A percentile compares a stretch with the other conserved stretches of the same genome.
These are phyloP conservation scores for Scaeva pyrastri DNA, from an alignment of 2,888 invertebrate species.

Conservation along the genomic window DNA sequence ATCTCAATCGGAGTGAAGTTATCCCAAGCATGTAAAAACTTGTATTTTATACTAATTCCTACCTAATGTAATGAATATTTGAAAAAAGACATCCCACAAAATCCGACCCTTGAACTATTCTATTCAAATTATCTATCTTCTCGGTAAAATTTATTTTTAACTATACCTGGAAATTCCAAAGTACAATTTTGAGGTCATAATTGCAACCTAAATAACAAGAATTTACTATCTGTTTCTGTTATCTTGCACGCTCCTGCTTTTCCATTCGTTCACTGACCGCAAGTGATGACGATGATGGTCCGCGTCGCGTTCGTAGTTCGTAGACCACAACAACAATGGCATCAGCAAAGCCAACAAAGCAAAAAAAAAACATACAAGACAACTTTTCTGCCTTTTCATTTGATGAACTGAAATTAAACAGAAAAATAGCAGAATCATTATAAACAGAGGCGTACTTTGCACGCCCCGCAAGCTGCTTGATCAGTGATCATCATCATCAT, in stretches of 20 bases:
- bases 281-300: constrained; percentile 22
- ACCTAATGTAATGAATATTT: no score
- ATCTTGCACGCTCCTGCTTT: constrained; percentile 32
- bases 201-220: constrained; percentile 37
- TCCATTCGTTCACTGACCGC: constrained; percentile 59
- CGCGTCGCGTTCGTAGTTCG: no score
- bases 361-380: background rate
- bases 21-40: no score
- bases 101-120: background rate
- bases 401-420: constrained; percentile 45
- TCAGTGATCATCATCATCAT: constrained; percentile 40
- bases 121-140: background rate
- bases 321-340: background rate
- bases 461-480: constrained; percentile 18
- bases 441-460: constrained; percentile 39
- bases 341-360: background rate
- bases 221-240: constrained; percentile 41
- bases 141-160: background rate
- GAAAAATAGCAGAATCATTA: constrained; percentile 39
- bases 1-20: no score
- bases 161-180: constrained; percentile 20
- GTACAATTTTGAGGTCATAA: constrained; percentile 58
- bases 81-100: background rate
- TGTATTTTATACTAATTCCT: no score
- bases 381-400: constrained; percentile 38